Conservation (phyloP, 2,113 vertebrate genomes). For the Myodes glareolus region DNA sequence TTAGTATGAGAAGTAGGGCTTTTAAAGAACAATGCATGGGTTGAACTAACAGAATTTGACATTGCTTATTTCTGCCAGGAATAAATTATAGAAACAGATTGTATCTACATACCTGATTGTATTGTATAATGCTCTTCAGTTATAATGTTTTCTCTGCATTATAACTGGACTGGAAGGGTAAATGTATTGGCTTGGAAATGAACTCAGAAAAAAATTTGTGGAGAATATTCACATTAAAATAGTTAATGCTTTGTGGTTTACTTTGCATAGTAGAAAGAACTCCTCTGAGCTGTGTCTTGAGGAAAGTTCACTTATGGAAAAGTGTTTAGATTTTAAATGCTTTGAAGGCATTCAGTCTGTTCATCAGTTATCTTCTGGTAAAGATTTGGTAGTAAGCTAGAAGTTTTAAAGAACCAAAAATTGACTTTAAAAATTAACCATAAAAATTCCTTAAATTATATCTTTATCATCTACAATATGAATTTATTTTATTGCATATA, state of each 20-base stretch:
- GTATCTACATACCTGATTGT: background rate
- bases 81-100: slow-evolving; percentile 17
- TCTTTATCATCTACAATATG: slow-evolving; percentile 41
- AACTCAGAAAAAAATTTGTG: slow-evolving; percentile 36
- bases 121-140: slow-evolving; percentile 13
- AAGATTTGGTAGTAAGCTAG: slow-evolving; percentile 1
- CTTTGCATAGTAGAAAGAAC: slow-evolving; percentile 59
- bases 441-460: slow-evolving; percentile 5
- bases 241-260: slow-evolving; percentile 27
- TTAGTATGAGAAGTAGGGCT: slow-evolving; percentile 45
- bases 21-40: background rate
- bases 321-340: background rate
- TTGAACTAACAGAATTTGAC: background rate
- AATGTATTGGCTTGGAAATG: slow-evolving; percentile 37
- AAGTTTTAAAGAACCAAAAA: slow-evolving; percentile 49
- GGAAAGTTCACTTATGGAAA: slow-evolving; percentile 44
- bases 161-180: slow-evolving; percentile 16
- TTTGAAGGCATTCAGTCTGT: slow-evolving; percentile 34
- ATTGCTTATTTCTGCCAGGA: slow-evolving; percentile 6
- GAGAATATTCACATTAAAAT: slow-evolving; percentile 4
- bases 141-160: slow-evolving; percentile 42
- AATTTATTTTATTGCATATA: slow-evolving; percentile 52
- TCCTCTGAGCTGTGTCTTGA: slow-evolving; percentile 15
- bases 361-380: background rate
- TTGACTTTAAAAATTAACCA: background rate